Evolutionary conservation across 2,888 invertebrate species (phyloP).

Genomic region (Tholera decimalis): DNA sequence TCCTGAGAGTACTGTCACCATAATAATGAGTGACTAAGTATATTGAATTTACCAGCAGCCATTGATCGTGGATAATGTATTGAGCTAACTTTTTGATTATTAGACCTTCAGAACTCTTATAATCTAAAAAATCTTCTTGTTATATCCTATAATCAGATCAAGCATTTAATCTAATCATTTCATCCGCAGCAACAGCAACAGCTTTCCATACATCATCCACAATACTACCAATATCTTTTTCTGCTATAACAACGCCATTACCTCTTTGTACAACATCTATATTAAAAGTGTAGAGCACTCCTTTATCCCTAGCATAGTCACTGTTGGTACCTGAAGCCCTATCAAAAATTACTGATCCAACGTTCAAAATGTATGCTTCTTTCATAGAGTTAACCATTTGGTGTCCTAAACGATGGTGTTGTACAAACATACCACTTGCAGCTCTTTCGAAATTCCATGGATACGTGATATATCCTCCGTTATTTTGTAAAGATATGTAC

Average conservation of each 20-base stretch:
- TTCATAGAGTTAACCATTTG: constrained; percentile 76
- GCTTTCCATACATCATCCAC: constrained; percentile 81
- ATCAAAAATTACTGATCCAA: constrained; percentile 76
- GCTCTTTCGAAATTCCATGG: constrained; percentile 93
- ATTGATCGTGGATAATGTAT: no score
- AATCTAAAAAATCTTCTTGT: no score
- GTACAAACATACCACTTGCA: constrained; percentile 81
- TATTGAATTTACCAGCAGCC: no score
- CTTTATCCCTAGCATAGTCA: constrained; percentile 77
- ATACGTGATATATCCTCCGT: constrained; percentile 93
- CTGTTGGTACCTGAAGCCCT: constrained; percentile 82
- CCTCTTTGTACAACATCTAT: constrained; percentile 77
- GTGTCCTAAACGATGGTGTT: constrained; percentile 77
- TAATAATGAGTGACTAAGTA: no score
- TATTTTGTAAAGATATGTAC: constrained; percentile 95
- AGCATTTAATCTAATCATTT: constrained; percentile 54
- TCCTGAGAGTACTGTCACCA: no score
- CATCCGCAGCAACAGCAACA: constrained; percentile 73
- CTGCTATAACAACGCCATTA: constrained; percentile 77
- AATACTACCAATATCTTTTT: constrained; percentile 72
- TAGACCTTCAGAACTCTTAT: no score
- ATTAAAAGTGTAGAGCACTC: constrained; percentile 77
- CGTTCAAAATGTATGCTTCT: constrained; percentile 73
- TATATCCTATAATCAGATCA: constrained; percentile 10
- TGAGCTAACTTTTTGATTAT: no score